phyloP scores from a whole-genome alignment of 2,888 invertebrate genomes.

The Dichetophora obliterata region DNA sequence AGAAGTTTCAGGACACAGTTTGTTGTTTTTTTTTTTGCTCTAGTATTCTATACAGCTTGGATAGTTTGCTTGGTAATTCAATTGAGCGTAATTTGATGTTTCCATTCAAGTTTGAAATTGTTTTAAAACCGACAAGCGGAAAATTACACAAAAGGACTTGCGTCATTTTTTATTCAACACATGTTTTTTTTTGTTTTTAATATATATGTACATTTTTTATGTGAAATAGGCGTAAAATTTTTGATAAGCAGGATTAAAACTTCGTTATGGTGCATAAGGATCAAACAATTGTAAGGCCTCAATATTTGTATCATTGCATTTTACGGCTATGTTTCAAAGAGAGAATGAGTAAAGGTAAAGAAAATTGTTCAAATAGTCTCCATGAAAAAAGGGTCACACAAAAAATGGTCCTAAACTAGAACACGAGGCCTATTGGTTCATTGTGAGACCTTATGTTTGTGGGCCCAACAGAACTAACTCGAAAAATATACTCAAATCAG shows the following conservation, averaged over 20 bases:
- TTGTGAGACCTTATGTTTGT: too few species aligned
- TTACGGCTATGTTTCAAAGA: background rate
- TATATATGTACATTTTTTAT: background rate
- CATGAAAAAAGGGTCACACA: background rate
- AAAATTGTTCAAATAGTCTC: background rate
- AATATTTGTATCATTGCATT: background rate
- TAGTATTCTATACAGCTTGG: background rate
- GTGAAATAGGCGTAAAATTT: background rate
- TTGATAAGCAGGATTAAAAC: too few species aligned
- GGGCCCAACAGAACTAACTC: too few species aligned
- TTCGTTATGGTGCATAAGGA: too few species aligned
- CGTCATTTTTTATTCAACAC: constrained; percentile 35
- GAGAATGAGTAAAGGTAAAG: background rate
- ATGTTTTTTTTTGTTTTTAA: background rate
- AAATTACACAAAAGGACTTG: constrained; percentile 51
- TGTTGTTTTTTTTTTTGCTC: background rate
- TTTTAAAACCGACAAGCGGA: constrained; percentile 52
- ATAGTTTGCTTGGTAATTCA: constrained; percentile 43
- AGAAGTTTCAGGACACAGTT: background rate
- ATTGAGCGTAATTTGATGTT: constrained; percentile 51
- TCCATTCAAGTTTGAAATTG: constrained; percentile 37
- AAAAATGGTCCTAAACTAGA: background rate
- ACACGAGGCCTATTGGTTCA: too few species aligned
- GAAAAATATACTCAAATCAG: too few species aligned
- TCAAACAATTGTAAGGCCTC: too few species aligned